Conservation (phyloP, 92 coral and sea anemone genomes). For the Epizoanthus stellaris region DNA sequence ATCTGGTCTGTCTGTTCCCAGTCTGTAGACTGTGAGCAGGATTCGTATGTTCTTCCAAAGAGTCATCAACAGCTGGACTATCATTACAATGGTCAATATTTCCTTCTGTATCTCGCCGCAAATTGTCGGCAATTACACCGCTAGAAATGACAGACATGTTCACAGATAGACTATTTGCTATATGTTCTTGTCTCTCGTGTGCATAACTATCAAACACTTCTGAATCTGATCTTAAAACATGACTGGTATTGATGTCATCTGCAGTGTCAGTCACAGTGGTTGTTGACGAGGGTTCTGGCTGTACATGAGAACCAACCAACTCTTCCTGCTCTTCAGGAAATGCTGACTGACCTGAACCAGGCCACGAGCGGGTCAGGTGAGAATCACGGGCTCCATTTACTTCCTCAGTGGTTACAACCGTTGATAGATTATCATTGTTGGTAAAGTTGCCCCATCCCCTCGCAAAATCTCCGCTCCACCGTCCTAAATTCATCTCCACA, state of each 20-base stretch:
- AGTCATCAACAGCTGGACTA: not conserved
- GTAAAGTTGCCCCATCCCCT: conserved; percentile 59
- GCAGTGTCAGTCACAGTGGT: not conserved
- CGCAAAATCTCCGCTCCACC: conserved; percentile 46
- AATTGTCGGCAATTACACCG: not conserved
- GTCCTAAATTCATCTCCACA: conserved; percentile 60
- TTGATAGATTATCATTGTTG: conserved; percentile 39
- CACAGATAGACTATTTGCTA: not conserved
- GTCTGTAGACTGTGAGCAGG: not conserved
- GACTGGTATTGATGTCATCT: not conserved
- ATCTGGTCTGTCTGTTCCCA: conserved; percentile 9
- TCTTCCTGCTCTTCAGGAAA: not conserved
- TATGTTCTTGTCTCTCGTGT: not conserved
- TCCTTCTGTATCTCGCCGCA: not conserved
- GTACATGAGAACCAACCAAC: not conserved
- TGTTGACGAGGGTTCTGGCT: not conserved
- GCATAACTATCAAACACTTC: not conserved
- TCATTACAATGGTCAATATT: not conserved
- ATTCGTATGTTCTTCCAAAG: not conserved
- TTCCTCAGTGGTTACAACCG: conserved; percentile 38
- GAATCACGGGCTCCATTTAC: conserved; percentile 22
- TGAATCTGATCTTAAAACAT: not conserved
- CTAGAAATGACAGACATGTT: too few species aligned
- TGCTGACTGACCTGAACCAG: conserved; percentile 7
- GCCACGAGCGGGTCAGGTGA: not conserved